Base-by-base conservation (phyloP, 2,888 invertebrate genomes). In the Stenodema calcarata region DNA sequence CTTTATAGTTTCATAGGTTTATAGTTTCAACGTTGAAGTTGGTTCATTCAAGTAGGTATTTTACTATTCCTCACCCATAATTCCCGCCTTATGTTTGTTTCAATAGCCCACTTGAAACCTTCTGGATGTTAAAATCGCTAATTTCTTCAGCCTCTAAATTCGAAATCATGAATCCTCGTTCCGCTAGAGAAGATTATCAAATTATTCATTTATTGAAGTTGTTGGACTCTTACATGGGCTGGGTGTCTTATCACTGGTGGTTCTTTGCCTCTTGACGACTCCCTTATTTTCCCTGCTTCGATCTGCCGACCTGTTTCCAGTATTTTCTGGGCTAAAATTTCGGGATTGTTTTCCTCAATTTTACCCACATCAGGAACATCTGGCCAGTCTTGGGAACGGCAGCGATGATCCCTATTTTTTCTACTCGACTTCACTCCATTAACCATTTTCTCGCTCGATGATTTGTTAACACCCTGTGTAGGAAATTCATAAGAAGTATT, bases 271-370 rank as follows among this genome's bases (percentile, higher is more conserved):
- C 87, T 87, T 12, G 88, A 78, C 28, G 88, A 82, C 54, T 88
- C 89, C 18, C 90, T 91, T 87, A 92, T 91, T 91, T 96, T 95
- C 62, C 95, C 95, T 6, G 96, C 96, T 92, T 97, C 97, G 87
- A 97, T 95, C 92, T 97, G 97, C 0, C 97, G 93, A 7, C 97
- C 97, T 0, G 96, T 96, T 91, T 97, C 97, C 50, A 97, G 92
- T 89, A 97, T 97, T 91, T 97, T 97, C 91, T 96, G 96, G 0
- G 97, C 97, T 84, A 97, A 92, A 82, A 97, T 94, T 91, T 97
- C 97, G 0, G 97, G 97, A 92, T 97, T 97, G 91, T 96, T 96
- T 91, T 97, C 97, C 90, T 97, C 96, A 87, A 97, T 97, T 91
- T 97, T 97, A 0, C 95, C 96, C 82, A 97, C 94, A 89, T 97